Evolutionary conservation across 2,888 invertebrate species (phyloP), one percentile per base, ranked within the genome.

Genomic region (Brachylomia viminalis): DNA sequence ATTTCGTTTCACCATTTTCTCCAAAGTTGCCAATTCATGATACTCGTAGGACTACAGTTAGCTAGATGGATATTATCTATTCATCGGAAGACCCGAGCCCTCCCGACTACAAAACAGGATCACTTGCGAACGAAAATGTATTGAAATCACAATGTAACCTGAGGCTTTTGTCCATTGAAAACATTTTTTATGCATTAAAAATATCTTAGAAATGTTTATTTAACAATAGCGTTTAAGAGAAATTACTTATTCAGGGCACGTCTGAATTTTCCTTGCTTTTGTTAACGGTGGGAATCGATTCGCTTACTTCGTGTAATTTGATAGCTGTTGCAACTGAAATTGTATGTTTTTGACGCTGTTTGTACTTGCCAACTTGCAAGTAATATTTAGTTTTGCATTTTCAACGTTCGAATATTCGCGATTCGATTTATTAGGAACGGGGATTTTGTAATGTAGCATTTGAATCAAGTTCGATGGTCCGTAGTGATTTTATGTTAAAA

Each of bases 91-190:
- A 91, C 92, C 93, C 92, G 89, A 89, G 90, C 93, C 93, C 90
- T 92, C 90, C 89, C 90, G 88, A 90, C 89, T 94, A 91, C 91
- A 91, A 93, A 95, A 95, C 94, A 94, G 95, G 94, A 93, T 94
- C 94, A 95, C 94, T 96, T 94, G 94, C 92, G 88, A 92, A 92
- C 92, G 94, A 94, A 95, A 96, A 95, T 94, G 94, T 94, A 96
- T 95, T 95, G 95, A 95, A 96, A 95, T 95, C 95, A 95, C 94
- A 95, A 95, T 95, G 93, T 94, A 95, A 95, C 94, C 94, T 92
- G 92, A 91, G 88, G 90, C 92, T 91, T 93, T 95, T 95, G 94
- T 94, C 91, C 92, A 92, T 90, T 93, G 89, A 92, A 93, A 92
- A 92, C 92, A 92, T 92, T 92, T 93, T 92, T 93, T 93, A 91